Evolutionary conservation across 2,888 invertebrate species (phyloP).

Genomic region (Nematopogon swammerdamellus): DNA sequence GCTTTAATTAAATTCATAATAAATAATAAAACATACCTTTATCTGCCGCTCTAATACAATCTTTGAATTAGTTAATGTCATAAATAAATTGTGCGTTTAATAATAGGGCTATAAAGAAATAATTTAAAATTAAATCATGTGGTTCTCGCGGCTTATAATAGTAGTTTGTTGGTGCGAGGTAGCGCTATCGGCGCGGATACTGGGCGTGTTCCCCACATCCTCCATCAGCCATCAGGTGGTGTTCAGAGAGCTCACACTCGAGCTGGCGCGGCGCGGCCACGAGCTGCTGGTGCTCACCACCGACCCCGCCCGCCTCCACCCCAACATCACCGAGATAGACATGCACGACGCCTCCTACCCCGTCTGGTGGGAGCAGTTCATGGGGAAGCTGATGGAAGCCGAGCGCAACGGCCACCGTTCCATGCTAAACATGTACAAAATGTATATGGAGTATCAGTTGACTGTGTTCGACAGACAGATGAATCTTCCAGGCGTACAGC

Average conservation of each 20-base stretch:
- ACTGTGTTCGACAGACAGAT: constrained; percentile 15
- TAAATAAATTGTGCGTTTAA: no score
- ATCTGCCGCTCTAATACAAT: no score
- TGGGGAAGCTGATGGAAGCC: not conserved
- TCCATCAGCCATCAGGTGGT: constrained; percentile 43
- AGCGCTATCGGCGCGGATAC: constrained; percentile 12
- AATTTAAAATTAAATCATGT: no score
- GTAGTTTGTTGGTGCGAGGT: no score
- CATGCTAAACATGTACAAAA: not conserved
- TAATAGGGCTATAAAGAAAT: no score
- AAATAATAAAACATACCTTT: no score
- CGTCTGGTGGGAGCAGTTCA: not conserved
- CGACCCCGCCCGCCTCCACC: constrained; percentile 24
- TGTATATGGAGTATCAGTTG: constrained; percentile 1
- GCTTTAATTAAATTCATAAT: no score
- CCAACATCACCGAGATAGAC: constrained; percentile 14
- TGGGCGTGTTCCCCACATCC: constrained; percentile 20
- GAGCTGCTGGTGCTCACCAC: constrained; percentile 37
- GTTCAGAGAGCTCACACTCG: constrained; percentile 30
- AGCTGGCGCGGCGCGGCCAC: constrained; percentile 36
- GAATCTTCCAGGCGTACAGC: constrained; percentile 16
- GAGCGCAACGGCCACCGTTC: not conserved
- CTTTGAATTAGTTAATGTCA: no score
- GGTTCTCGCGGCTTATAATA: no score
- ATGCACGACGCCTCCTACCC: constrained; percentile 14